Evolutionary conservation across 2,888 invertebrate genomes (phyloP), one percentile per base, ranked within the genome.

Genomic region (Chorisops tibialis): DNA sequence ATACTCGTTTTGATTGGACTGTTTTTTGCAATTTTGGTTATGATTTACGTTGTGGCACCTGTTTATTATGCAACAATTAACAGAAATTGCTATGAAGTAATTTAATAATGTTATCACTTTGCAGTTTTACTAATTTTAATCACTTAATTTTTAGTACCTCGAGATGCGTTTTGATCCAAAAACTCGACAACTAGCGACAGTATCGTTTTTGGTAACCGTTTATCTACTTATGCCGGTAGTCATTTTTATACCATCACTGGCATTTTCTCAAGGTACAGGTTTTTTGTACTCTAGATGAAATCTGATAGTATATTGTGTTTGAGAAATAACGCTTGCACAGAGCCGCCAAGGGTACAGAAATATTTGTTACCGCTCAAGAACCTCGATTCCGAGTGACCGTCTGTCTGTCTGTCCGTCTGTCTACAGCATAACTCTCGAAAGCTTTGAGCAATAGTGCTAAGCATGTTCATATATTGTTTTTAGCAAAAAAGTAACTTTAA

Each of bases 21-120:
- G 66, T 67, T 79, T 18, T 63, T 79, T 3, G 75, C 68, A 1
- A 41, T 65, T 1, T 69, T 69, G 5, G 39, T 69, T 21, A 64
- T 69, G n/a, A 64, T 73, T 38, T 75, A 67, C 62, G 50, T 77
- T 5, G 78, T 79, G 63, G 69, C 78, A 16, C 80, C 80, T 0
- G 76, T 80, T 1, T 80, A 79, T 67, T 77, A 75, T 65, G 70
- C 74, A 37, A 73, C 80, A 18, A 73, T 76, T 61, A 69, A 79
- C 18, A 75, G 76, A 3, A 78, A 78, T 19, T 76, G 75, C 14
- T 78, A 77, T 66, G 74, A 68, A 64, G 69, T 69, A 52, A 69
- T 66, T 63, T 19, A 39, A 22, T 54, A 39, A 19, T 37, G n/a
- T 16, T 3, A 9, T 52, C n/a, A 52, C 9, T n/a, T n/a, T n/a